Evolutionary conservation across 2,888 invertebrate species (phyloP).

Genomic region (Escarpia spicata): DNA sequence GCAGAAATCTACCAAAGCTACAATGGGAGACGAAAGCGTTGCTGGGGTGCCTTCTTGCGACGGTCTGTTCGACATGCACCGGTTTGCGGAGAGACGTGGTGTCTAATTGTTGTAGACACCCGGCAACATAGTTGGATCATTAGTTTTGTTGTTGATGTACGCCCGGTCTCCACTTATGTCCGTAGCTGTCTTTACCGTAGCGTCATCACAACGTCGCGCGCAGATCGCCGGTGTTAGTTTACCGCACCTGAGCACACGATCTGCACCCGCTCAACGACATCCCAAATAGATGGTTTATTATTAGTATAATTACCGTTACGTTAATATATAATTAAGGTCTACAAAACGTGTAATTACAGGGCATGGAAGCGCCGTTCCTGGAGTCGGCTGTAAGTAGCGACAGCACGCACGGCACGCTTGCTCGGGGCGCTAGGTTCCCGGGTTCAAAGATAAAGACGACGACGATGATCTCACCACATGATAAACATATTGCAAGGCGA

Average conservation of each 20-base stretch:
- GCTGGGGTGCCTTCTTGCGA: background rate
- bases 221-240: background rate
- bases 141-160: background rate
- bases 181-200: background rate
- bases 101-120: background rate
- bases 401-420: slow-evolving; percentile 13
- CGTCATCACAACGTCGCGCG: background rate
- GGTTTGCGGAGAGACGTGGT: background rate
- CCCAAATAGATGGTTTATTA: background rate
- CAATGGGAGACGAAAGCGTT: background rate
- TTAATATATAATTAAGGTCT: background rate
- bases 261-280: background rate
- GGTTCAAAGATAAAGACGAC: background rate
- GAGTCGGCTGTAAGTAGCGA: background rate
- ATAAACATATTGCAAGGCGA: background rate
- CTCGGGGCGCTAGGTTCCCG: background rate
- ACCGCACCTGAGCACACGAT: background rate
- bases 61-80: background rate
- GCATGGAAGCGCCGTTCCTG: background rate
- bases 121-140: background rate
- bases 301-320: background rate
- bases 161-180: background rate
- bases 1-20: background rate
- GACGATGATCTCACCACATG: background rate
- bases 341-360: background rate